These are phyloP conservation scores for Apamea crenata DNA, from an alignment of 2,888 invertebrate species.

Conservation along the genomic window DNA sequence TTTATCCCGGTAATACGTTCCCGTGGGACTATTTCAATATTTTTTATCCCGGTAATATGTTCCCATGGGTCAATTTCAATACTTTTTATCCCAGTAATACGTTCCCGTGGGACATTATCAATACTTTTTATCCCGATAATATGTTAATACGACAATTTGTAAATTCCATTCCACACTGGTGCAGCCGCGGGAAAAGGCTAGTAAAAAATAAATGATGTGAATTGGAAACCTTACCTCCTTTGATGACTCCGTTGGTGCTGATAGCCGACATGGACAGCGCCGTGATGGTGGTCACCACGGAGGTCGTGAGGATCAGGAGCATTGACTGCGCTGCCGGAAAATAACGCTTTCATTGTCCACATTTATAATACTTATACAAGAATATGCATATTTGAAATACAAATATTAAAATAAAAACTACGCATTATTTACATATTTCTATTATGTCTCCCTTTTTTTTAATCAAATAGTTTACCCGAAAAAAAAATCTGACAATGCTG, in stretches of 20 bases:
- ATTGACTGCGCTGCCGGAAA: constrained; percentile 92
- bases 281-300: constrained; percentile 97
- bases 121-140: too few relatives aligned
- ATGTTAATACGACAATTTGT: too few relatives aligned
- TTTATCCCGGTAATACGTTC: not conserved
- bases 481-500: not conserved
- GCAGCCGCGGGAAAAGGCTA: not conserved
- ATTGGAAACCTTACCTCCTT: constrained; percentile 93
- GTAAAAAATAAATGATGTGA: not conserved
- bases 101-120: not conserved
- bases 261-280: constrained; percentile 99
- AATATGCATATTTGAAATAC: not conserved
- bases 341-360: constrained; percentile 56
- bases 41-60: not conserved
- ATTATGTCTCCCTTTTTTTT: not conserved
- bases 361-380: constrained; percentile 33
- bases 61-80: not conserved
- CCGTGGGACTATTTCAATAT: not conserved
- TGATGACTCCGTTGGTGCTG: constrained; percentile 99
- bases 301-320: constrained; percentile 94
- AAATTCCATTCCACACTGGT: not conserved
- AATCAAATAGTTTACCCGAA: not conserved
- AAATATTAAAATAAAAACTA: not conserved
- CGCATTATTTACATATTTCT: not conserved
- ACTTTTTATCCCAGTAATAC: not conserved